These are phyloP conservation scores for Chaetoderma sp. DNA, from an alignment of 2,888 invertebrate genomes.

Conservation along the genomic window DNA sequence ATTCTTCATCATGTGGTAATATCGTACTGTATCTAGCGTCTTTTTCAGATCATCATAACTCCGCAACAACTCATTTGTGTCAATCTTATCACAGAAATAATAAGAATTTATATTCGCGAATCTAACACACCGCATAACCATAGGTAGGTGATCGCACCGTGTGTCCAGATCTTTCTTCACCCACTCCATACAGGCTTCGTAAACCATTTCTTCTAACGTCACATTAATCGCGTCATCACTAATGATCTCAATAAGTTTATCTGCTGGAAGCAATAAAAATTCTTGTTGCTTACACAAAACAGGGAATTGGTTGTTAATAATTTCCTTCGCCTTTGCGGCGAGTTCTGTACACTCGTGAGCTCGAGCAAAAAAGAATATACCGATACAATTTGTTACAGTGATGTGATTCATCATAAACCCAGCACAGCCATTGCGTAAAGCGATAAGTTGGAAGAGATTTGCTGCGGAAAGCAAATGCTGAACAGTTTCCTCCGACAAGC, in stretches of 20 bases:
- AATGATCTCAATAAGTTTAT: slow-evolving; percentile 64
- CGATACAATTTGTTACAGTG: slow-evolving; percentile 63
- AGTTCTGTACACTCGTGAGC: slow-evolving; percentile 62
- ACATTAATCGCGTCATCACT: slow-evolving; percentile 63
- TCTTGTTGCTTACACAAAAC: slow-evolving; percentile 58
- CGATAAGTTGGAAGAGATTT: slow-evolving; percentile 64
- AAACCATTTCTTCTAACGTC: slow-evolving; percentile 57
- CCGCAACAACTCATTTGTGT: slow-evolving; percentile 47
- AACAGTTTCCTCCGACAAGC: slow-evolving; percentile 61
- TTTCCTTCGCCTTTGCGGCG: slow-evolving; percentile 51
- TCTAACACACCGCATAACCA: slow-evolving; percentile 62
- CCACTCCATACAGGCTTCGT: slow-evolving; percentile 64
- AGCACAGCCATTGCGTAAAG: slow-evolving; percentile 62
- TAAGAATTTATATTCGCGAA: slow-evolving; percentile 66
- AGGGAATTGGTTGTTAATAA: slow-evolving; percentile 50
- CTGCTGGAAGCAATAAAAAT: slow-evolving; percentile 60
- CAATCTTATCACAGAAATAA: slow-evolving; percentile 67
- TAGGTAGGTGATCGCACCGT: slow-evolving; percentile 40
- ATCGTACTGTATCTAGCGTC: slow-evolving; percentile 52
- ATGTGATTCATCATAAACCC: slow-evolving; percentile 66
- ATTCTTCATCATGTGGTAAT: slow-evolving; percentile 64
- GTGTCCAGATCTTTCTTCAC: slow-evolving; percentile 44
- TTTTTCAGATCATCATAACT: slow-evolving; percentile 43
- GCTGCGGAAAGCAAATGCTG: slow-evolving; percentile 65
- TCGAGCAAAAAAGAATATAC: slow-evolving; percentile 65